phyloP scores from a whole-genome alignment of 1,140 invertebrate genomes.

The Drosophila punjabiensis region DNA sequence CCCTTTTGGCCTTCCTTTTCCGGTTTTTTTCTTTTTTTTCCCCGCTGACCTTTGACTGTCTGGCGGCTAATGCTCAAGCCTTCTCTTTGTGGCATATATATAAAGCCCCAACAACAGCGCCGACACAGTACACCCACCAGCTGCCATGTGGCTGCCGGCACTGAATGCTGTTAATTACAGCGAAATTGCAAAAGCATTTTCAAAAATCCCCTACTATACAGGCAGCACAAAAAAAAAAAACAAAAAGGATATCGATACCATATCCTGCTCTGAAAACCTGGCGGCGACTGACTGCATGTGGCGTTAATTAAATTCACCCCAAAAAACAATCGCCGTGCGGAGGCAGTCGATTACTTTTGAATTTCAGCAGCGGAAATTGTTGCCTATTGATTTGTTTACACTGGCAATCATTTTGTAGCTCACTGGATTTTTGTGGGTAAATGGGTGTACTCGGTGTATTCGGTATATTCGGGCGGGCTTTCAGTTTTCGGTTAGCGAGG shows the following conservation, averaged over 20 bases:
- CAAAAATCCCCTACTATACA: conserved; percentile 5
- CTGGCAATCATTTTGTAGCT: conserved; percentile 75
- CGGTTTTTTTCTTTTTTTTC: neutral
- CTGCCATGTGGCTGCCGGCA: conserved; percentile 37
- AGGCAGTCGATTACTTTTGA: conserved; percentile 62
- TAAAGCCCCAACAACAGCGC: neutral
- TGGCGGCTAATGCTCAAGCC: conserved; percentile 45
- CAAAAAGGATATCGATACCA: conserved; percentile 23
- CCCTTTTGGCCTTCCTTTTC: neutral
- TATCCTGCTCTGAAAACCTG: conserved; percentile 5
- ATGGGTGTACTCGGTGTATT: neutral
- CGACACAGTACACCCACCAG: conserved; percentile 1
- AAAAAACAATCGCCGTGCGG: conserved; percentile 22
- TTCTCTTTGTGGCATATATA: conserved; percentile 19
- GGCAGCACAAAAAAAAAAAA: conserved; percentile 1
- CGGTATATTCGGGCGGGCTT: conserved; percentile 4
- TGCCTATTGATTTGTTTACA: conserved; percentile 68
- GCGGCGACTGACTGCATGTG: conserved; percentile 29
- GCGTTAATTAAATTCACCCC: conserved; percentile 51
- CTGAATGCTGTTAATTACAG: conserved; percentile 42
- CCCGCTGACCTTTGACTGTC: conserved; percentile 44
- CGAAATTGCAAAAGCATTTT: conserved; percentile 49
- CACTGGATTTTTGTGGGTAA: conserved; percentile 52
- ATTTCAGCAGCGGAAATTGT: conserved; percentile 46
- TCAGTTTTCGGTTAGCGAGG: conserved; percentile 30